Percentiles rank a stretch among this genome's conserved stretches.
Evolutionary conservation across 2,113 vertebrate species (phyloP).

Genomic region (Numida meleagris): DNA sequence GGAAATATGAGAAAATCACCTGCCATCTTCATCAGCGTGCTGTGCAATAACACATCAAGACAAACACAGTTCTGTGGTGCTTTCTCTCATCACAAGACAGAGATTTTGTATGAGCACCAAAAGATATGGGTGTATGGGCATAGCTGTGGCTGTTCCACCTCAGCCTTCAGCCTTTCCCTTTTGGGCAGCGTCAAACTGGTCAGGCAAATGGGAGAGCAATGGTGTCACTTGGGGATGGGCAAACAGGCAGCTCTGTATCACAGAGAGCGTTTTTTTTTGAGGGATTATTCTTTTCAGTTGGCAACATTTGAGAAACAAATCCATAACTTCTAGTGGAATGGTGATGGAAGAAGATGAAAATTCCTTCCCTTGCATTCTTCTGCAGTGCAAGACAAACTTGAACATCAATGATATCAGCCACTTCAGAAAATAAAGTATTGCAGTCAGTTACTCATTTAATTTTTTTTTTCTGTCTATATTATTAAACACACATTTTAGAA

Average conservation of each 20-base stretch:
- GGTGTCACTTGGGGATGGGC: not conserved
- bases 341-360: not conserved
- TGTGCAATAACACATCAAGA: not conserved
- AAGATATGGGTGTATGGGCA: accelerated
- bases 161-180: not conserved
- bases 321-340: not conserved
- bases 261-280: not conserved
- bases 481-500: not conserved
- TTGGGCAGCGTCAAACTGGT: not conserved
- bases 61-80: accelerated
- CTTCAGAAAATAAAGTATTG: not conserved
- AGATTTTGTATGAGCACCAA: not conserved
- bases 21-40: not conserved
- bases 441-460: not conserved
- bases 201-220: accelerated
- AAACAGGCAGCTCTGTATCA: not conserved
- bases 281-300: not conserved
- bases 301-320: not conserved
- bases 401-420: not conserved
- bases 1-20: not conserved
- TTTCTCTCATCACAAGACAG: not conserved
- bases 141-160: not conserved
- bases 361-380: not conserved
- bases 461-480: not conserved
- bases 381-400: not conserved